Evolutionary conservation across 2,797 vertebrate genomes (phyloP), one percentile per base, ranked within the genome.

Genomic region (Botia kubotai): DNA sequence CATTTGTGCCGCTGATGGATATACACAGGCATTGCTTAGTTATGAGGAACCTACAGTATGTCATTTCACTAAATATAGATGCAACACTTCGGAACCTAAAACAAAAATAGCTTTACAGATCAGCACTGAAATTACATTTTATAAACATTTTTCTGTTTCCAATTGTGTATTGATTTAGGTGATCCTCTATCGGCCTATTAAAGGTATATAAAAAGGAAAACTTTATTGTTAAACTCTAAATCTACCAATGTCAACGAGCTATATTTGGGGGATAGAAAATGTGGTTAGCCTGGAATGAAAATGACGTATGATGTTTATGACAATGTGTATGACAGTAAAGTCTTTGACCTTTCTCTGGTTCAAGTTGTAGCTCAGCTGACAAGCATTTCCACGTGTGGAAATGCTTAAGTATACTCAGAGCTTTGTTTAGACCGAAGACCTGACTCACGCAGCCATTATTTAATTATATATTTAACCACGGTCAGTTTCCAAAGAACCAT

Each of bases 1-100:
- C 76, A 63, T 79, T 58, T 65, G 71, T 48, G 26, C 21, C 58
- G 66, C 68, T 77, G 72, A 62, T 62, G 21, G n/a, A 39, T 72
- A 65, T 62, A 72, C 23, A 39, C 60, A 14, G 48, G 36, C 63
- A 66, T 39, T 66, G 63, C 63, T 66, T 39, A 6, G 58, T 79
- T 80, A 65, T 26, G 60, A 72, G 69, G 33, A 73, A 50, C 19
- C n/a, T 7, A 7, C 60, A 63, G 26, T 63, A n/a, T n/a, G 69
- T 16, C 60, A 66, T 66, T 80, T 43, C 46, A 73, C 58, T 80
- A 73, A 80, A 80, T 80, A 72, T 80, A 80, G 58, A 62, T 4
- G 4, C 72, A 21, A 80, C 69, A 39, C 46, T 65, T 72, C 65
- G 13, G 69, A 66, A 55, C 43, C 29, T 10, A 43, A 69, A 16